Base-by-base conservation (phyloP, 2,888 invertebrate genomes). In the Aelia acuminata region DNA sequence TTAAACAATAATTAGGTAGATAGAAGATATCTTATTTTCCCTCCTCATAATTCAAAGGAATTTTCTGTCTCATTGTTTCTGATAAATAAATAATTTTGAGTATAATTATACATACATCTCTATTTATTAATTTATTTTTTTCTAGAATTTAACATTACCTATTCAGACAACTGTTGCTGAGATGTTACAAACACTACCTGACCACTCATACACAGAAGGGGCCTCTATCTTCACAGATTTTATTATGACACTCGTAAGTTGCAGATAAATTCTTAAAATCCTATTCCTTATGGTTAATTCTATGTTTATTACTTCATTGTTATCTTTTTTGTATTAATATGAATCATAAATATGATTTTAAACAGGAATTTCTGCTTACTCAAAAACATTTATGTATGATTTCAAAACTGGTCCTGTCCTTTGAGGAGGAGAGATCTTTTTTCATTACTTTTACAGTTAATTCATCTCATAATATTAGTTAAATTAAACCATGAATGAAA, bases 171-270 rank as follows among this genome's bases (percentile, higher is more conserved):
- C 93, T 22, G 91, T 93, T 48, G 93, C 93, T 22, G 92, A 93
- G 89, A 91, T 93, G 49, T 90, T 93, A 26, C 92, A 92, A 85
- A 91, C 91, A 75, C 91, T 92, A 75, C 92, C 92, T 50, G 92
- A 92, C 88, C 92, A 92, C 80, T 91, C 91, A 35, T 92, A 93
- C 89, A 91, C 91, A 26, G 92, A 92, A 90, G 93, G 93, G 20
- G 92, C 93, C 91, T 93, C 92, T 90, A 91, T 93, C 39, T 92
- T 93, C 88, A 92, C 91, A 11, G 93, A 93, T 91, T 91, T 93
- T 49, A 91, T 93, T 53, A 92, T 93, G 92, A 91, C 92, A 39
- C 89, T 92, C 91, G 93, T 93, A 92, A 92, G 92, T 92, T 63
- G 48, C 43, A 18, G 85, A 48, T 20, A 70, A n/a, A n/a, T n/a